Evolutionary conservation across 2,888 invertebrate genomes (phyloP).

Genomic region (Helleia helle): DNA sequence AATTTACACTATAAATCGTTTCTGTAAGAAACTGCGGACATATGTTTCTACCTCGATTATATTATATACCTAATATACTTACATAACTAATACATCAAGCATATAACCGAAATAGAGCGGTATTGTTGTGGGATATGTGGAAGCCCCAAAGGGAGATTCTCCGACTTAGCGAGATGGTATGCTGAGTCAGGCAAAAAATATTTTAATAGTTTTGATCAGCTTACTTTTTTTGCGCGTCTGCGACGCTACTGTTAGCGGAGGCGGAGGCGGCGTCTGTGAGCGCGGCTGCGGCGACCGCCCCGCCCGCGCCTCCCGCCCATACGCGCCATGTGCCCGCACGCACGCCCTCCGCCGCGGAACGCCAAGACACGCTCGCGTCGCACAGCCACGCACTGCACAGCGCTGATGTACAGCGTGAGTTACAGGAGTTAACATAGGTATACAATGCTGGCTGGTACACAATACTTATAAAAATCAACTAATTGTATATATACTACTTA

Average conservation of each 20-base stretch:
- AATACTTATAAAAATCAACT: neutral
- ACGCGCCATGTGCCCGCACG: slow-evolving; percentile 32
- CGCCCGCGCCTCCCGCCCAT: slow-evolving; percentile 34
- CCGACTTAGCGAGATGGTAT: no score
- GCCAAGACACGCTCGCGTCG: slow-evolving; percentile 12
- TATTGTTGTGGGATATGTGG: no score
- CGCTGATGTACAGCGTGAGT: no score
- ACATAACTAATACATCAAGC: no score
- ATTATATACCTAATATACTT: no score
- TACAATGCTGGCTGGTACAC: slow-evolving; percentile 1
- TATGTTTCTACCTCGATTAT: no score
- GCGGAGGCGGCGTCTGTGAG: slow-evolving; percentile 7
- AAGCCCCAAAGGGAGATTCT: no score
- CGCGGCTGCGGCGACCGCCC: slow-evolving; percentile 30
- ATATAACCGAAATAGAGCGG: no score
- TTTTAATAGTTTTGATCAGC: no score
- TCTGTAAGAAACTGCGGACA: no score
- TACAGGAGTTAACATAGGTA: slow-evolving; percentile 7
- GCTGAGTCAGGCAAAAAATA: no score
- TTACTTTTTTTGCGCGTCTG: neutral
- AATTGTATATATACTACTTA: neutral
- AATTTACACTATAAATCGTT: no score
- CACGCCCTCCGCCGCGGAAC: slow-evolving; percentile 10
- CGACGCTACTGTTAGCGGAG: neutral
- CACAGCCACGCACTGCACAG: slow-evolving; percentile 25